Conservation (phyloP, 2,797 vertebrate genomes). For the Pyrocephalus nanus region DNA sequence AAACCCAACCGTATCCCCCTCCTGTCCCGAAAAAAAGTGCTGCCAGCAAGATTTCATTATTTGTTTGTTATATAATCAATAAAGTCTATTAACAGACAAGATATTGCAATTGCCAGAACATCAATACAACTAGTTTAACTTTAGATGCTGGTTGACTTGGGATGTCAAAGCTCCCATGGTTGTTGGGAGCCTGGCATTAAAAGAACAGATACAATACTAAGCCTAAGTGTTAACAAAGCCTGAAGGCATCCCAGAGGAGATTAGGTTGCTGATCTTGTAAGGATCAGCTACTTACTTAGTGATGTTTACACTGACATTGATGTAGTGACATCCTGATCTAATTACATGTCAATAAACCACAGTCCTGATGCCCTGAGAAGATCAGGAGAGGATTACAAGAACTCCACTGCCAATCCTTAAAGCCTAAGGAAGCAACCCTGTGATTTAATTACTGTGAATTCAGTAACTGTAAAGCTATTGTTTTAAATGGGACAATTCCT, state of each 20-base stretch:
- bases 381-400: slow-evolving; percentile 74
- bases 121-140: slow-evolving; percentile 1
- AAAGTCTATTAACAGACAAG: neutral
- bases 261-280: slow-evolving; percentile 84
- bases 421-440: slow-evolving; percentile 48
- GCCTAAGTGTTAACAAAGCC: slow-evolving; percentile 78
- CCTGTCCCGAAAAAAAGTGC: fast-evolving
- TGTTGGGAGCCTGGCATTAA: slow-evolving; percentile 28
- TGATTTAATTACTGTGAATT: slow-evolving; percentile 43
- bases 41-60: neutral
- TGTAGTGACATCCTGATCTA: slow-evolving; percentile 87
- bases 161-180: neutral
- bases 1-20: fast-evolving
- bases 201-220: slow-evolving; percentile 60
- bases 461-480: slow-evolving; percentile 8
- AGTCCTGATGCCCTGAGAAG: slow-evolving; percentile 71
- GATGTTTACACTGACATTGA: slow-evolving; percentile 85
- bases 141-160: neutral
- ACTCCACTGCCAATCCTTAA: slow-evolving; percentile 58
- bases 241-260: slow-evolving; percentile 81
- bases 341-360: slow-evolving; percentile 91
- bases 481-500: slow-evolving; percentile 13
- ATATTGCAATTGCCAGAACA: neutral
- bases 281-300: slow-evolving; percentile 78
- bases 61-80: slow-evolving; percentile 27